Base-by-base conservation (phyloP, 1,140 invertebrate genomes). In the Ooceraea biroi region DNA sequence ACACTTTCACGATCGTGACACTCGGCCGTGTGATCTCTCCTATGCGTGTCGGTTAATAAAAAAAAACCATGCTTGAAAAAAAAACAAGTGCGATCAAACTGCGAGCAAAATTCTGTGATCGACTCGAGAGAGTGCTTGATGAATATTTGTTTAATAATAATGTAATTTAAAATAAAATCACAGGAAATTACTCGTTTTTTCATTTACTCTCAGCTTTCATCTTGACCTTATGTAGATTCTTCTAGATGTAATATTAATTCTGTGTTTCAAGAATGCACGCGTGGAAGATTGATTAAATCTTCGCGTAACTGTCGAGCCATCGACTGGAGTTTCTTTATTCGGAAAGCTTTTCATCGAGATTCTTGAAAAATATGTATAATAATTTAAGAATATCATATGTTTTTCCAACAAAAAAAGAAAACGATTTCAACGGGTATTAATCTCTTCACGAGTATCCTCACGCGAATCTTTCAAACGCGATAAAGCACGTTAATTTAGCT, bases 1-100 rank as follows among this genome's bases (percentile, higher is more conserved):
- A 82, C 57, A 61, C 57, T 82, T 61, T 58, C 36, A 19, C 58
- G 44, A 61, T 61, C 30, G 78, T 46, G 30, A 22, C 48, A 57
- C 17, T 57, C 60, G 11, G 41, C 8, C 66, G 52, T 44, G 55
- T 72, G 55, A 73, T 82, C 19, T 27, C 50, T 3, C 12, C 30
- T 22, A 78, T 78, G 8, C 19, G 36, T 41, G 44, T 55, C 17
- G 19, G n/a, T 44, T 36, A 69, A 30, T n/a, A 30, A 71, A 30
- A 80, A 71, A 8, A 19, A 22, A 3, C 55, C 19, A 30, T 7
- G 19, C 14, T 1, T 36, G 12, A 44, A 77, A 27, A 10, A 22
- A 7, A 44, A 77, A 48, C 7, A 36, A n/a, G 12, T 27, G 27
- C 12, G 30, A 72, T 14, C n/a, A 52, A 22, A 57, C 2, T 27